phyloP scores from a whole-genome alignment of 1,140 invertebrate genomes.

The Saxidomus purpurata region DNA sequence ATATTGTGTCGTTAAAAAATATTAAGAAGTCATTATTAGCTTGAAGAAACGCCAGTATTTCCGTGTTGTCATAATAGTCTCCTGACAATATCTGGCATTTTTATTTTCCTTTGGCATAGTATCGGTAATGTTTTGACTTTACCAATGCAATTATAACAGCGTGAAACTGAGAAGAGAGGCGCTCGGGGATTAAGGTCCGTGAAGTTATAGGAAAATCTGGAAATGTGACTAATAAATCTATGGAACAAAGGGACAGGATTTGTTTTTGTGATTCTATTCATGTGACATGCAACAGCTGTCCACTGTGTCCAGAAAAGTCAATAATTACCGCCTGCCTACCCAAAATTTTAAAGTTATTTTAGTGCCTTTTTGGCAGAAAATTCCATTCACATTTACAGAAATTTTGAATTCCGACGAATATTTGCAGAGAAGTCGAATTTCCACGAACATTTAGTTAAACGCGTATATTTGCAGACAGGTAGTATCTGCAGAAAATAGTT shows the following conservation, averaged over 20 bases:
- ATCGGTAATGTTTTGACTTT: not conserved
- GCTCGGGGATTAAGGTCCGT: not conserved
- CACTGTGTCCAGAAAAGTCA: too few relatives aligned
- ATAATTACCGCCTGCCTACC: too few relatives aligned
- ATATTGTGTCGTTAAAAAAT: not conserved
- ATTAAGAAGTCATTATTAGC: not conserved
- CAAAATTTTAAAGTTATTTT: too few relatives aligned
- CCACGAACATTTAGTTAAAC: too few relatives aligned
- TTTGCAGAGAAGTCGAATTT: too few relatives aligned
- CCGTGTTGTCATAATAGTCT: not conserved
- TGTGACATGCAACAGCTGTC: slow-evolving; percentile 7
- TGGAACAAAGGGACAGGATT: slow-evolving; percentile 6
- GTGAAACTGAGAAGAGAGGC: not conserved
- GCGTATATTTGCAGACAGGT: too few relatives aligned
- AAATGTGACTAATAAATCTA: slow-evolving; percentile 2
- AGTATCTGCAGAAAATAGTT: too few relatives aligned
- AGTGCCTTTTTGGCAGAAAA: too few relatives aligned
- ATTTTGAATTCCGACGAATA: too few relatives aligned
- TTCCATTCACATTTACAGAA: too few relatives aligned
- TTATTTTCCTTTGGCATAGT: not conserved
- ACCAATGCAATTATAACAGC: not conserved
- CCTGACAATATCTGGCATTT: not conserved
- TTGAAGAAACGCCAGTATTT: not conserved
- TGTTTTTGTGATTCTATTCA: not conserved
- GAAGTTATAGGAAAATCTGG: not conserved